A percentile compares a stretch with the other conserved stretches of the same genome.
Conservation (phyloP, 2,113 vertebrate species). For the Ciconia stormi region DNA sequence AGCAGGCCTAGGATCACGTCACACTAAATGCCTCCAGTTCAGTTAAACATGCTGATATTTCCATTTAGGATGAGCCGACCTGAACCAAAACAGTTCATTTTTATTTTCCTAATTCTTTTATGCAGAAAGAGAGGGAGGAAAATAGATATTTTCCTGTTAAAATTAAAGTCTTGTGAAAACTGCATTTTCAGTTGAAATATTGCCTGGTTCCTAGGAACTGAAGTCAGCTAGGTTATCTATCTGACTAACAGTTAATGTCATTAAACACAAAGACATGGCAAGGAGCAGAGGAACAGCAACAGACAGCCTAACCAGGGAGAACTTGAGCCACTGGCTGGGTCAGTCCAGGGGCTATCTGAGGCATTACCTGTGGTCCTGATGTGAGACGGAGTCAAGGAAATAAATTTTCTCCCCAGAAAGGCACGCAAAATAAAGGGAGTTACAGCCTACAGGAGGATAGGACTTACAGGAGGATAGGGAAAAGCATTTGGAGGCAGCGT, state of each 20-base stretch:
- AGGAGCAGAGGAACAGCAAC: neutral
- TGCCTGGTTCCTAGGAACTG: neutral
- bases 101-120: neutral
- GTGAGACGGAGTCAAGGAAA: neutral
- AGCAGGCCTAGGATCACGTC: neutral
- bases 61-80: neutral
- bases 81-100: neutral
- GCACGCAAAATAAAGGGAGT: neutral
- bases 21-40: neutral
- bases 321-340: neutral
- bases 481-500: neutral
- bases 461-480: neutral
- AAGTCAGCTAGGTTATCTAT: neutral
- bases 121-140: neutral
- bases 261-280: neutral
- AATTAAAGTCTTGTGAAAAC: neutral
- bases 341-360: neutral
- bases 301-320: neutral
- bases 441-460: neutral
- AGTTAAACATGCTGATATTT: neutral
- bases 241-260: neutral
- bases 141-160: neutral
- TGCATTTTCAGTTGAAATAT: neutral
- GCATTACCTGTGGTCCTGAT: neutral
- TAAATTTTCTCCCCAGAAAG: neutral